Evolutionary conservation across 2,888 invertebrate species (phyloP).

Genomic region (Siphlonurus alternatus): DNA sequence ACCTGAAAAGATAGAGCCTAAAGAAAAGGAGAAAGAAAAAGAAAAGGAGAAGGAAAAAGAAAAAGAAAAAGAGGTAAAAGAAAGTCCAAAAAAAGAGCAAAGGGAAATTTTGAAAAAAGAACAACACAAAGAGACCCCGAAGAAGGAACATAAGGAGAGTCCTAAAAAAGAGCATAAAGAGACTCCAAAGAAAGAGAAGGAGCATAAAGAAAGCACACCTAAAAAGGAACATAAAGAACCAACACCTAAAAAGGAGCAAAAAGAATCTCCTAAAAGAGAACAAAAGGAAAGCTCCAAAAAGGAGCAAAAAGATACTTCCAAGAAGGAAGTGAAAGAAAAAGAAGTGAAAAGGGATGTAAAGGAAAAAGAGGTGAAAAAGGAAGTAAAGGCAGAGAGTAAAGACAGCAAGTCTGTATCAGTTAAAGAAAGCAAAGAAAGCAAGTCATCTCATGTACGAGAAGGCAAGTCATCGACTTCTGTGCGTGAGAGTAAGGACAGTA

Average conservation of each 20-base stretch:
- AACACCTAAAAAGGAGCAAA: conserved; percentile 2
- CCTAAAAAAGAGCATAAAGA: conserved; percentile 10
- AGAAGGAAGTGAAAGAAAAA: no score
- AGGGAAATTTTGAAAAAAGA: no score
- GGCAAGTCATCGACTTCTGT: no score
- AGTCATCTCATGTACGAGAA: no score
- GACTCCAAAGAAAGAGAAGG: conserved; percentile 10
- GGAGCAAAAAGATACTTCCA: no score
- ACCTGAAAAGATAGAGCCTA: conserved; percentile 25
- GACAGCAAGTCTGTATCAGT: no score
- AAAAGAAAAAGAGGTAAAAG: conserved; percentile 3
- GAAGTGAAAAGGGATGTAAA: conserved; percentile 9
- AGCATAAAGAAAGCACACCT: conserved; percentile 8
- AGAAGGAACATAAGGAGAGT: conserved; percentile 11
- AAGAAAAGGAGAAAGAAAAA: conserved; percentile 8
- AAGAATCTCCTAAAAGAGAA: not conserved
- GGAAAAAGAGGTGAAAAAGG: conserved; percentile 6
- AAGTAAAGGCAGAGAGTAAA: conserved; percentile 7
- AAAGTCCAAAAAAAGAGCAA: conserved; percentile 7
- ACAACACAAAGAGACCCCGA: conserved; percentile 1
- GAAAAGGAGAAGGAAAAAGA: conserved; percentile 9
- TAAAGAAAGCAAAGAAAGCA: no score
- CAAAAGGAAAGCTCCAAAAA: conserved; percentile 1
- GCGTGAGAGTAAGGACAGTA: no score
- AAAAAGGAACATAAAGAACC: conserved; percentile 8